phyloP scores from a whole-genome alignment of 1,140 invertebrate genomes.

The Glomeris maerens region DNA sequence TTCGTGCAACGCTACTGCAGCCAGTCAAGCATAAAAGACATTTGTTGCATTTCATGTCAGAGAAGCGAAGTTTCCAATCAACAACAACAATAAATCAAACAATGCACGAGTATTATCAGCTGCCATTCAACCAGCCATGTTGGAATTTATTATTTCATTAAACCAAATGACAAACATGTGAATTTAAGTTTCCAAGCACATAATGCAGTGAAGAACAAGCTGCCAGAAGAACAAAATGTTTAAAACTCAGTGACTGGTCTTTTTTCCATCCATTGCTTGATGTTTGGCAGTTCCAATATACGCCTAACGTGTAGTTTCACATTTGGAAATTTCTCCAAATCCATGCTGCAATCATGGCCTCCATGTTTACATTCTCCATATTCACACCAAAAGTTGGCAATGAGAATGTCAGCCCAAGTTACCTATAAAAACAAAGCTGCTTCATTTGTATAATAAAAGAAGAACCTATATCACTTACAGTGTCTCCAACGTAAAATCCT shows the following conservation, averaged over 20 bases:
- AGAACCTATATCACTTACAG: slow-evolving; percentile 10
- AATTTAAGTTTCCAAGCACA: too few relatives aligned
- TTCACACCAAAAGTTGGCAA: slow-evolving; percentile 5
- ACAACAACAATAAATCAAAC: too few relatives aligned
- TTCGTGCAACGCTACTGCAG: too few relatives aligned
- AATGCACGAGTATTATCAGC: too few relatives aligned
- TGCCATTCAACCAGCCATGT: too few relatives aligned
- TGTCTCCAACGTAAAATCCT: slow-evolving; percentile 15
- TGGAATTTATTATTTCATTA: too few relatives aligned
- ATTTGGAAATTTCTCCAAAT: slow-evolving; percentile 5
- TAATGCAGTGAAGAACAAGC: too few relatives aligned
- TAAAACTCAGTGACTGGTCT: slow-evolving; percentile 16
- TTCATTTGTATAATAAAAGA: neutral
- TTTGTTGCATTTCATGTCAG: too few relatives aligned
- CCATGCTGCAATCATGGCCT: slow-evolving; percentile 2
- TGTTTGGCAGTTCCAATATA: slow-evolving; percentile 14
- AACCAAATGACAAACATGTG: too few relatives aligned
- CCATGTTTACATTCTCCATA: neutral
- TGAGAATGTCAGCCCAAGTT: slow-evolving; percentile 12
- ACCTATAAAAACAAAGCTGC: slow-evolving; percentile 1
- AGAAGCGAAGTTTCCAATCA: too few relatives aligned
- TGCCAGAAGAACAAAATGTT: too few relatives aligned
- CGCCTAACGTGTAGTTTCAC: slow-evolving; percentile 5
- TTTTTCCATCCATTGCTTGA: slow-evolving; percentile 19
- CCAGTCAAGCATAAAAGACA: too few relatives aligned